These are phyloP conservation scores for Sebastes trivittatus DNA, from an alignment of 2,797 vertebrate genomes.

Conservation along the genomic window DNA sequence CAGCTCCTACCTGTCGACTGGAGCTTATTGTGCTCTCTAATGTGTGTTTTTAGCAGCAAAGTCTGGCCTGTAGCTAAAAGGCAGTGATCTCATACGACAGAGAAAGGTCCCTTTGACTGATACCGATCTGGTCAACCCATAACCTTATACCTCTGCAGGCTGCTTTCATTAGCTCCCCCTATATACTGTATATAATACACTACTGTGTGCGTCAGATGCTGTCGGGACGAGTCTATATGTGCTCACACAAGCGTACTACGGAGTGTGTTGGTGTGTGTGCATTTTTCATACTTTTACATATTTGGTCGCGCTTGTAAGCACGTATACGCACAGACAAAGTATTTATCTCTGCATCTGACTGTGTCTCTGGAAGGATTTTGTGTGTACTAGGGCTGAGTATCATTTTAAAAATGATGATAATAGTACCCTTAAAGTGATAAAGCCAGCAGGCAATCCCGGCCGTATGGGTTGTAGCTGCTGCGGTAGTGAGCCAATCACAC, in stretches of 20 bases:
- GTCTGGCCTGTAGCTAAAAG: slow-evolving; percentile 15
- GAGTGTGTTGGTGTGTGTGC: neutral
- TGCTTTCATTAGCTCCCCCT: slow-evolving; percentile 63
- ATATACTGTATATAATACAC: slow-evolving; percentile 41
- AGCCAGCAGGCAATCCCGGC: too few species aligned
- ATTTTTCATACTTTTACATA: slow-evolving; percentile 13
- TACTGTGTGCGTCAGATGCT: slow-evolving; percentile 43
- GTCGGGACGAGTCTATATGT: slow-evolving; percentile 31
- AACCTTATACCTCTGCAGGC: slow-evolving; percentile 54
- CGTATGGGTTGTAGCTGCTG: too few species aligned
- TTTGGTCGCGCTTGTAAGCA: slow-evolving; percentile 3
- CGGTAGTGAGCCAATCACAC: accelerated
- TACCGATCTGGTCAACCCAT: slow-evolving; percentile 61
- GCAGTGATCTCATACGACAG: slow-evolving; percentile 31
- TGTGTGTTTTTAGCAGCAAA: slow-evolving; percentile 49
- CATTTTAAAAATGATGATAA: too few species aligned
- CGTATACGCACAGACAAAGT: neutral
- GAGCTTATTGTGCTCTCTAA: slow-evolving; percentile 40
- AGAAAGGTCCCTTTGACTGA: slow-evolving; percentile 71
- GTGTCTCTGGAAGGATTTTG: neutral
- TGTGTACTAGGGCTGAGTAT: too few species aligned
- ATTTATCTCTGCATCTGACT: neutral
- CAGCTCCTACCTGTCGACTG: slow-evolving; percentile 52
- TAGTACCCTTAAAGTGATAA: too few species aligned
- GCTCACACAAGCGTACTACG: neutral